Conservation (phyloP, 2,113 vertebrate genomes). For the Onychostoma macrolepis region DNA sequence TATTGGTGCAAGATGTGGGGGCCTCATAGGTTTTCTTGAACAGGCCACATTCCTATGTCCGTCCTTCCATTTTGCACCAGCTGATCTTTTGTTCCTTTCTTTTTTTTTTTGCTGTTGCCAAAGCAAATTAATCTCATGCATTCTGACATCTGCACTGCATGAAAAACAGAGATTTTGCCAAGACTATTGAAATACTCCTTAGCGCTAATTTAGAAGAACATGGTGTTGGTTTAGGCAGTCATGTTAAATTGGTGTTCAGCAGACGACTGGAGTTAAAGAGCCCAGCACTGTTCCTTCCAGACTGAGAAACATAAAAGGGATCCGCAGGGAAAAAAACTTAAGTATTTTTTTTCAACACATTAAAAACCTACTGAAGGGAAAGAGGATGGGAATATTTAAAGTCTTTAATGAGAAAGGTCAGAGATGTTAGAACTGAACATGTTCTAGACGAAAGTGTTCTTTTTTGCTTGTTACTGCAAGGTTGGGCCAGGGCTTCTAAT, state of each 20-base stretch:
- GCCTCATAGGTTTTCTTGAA: neutral
- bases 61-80: neutral
- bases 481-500: slow-evolving; percentile 10
- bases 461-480: slow-evolving; percentile 31
- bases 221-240: slow-evolving; percentile 5
- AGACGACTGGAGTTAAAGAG: neutral
- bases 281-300: neutral
- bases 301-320: slow-evolving; percentile 9
- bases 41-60: neutral
- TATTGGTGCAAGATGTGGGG: neutral
- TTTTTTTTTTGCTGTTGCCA: neutral
- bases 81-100: neutral
- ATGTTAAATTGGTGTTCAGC: slow-evolving; percentile 4
- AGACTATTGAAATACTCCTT: neutral
- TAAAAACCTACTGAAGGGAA: slow-evolving; percentile 16
- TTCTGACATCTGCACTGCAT: slow-evolving; percentile 28
- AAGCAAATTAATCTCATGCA: neutral
- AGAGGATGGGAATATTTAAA: neutral
- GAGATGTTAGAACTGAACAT: neutral
- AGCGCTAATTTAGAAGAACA: slow-evolving; percentile 8
- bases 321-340: neutral
- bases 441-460: neutral
- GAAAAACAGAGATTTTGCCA: neutral
- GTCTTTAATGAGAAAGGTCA: slow-evolving; percentile 38
- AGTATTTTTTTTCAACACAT: neutral